Evolutionary conservation across 2,797 vertebrate species (phyloP), one percentile per base, ranked within the genome.

Genomic region (Dendrocincla fuliginosa): DNA sequence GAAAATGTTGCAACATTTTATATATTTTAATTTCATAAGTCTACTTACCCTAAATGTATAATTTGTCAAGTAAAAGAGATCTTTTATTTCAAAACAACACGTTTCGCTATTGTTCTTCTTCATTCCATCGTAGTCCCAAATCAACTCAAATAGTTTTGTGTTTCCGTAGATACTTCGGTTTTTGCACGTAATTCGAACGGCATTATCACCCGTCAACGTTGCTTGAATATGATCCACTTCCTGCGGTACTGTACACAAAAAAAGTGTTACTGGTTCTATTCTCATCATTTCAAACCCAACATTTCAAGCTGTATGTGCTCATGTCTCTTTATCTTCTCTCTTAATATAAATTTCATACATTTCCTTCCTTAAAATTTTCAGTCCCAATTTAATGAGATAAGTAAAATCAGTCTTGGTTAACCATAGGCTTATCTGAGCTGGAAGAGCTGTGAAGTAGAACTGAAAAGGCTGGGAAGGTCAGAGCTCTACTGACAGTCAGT

Each of bases 31-130:
- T 64, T 69, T 35, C 56, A 63, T 42, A 55, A 70, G 3, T 12
- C 30, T 59, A 89, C 94, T 91, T 89, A 97, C 96, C 77, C 6
- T 9, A 82, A 93, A 97, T 6, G 16, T 56, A 47, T 97, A 97
- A 4, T 73, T 24, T 67, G 90, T 97, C 81, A 93, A 52, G 56
- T 90, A 97, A 0, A 7, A 78, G 28, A 97, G 96, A 77, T 85
- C 30, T 69, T 41, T 15, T 53, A 3, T 84, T 60, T 1, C 3
- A 89, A 97, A 97, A 20, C n/a, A 4, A 76, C 96, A 61, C 9
- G 1, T 41, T 13, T 30, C 13, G 5, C 6, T 41, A 2, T 20
- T 30, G 13, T 20, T 46, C 44, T 8, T 2, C 37, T 3, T 7
- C 50, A 1, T 16, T 47, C 8, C 25, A 37, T 56, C 39, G 25